Evolutionary conservation across 2,113 vertebrate genomes (phyloP).

Genomic region (Struthidea cinerea): DNA sequence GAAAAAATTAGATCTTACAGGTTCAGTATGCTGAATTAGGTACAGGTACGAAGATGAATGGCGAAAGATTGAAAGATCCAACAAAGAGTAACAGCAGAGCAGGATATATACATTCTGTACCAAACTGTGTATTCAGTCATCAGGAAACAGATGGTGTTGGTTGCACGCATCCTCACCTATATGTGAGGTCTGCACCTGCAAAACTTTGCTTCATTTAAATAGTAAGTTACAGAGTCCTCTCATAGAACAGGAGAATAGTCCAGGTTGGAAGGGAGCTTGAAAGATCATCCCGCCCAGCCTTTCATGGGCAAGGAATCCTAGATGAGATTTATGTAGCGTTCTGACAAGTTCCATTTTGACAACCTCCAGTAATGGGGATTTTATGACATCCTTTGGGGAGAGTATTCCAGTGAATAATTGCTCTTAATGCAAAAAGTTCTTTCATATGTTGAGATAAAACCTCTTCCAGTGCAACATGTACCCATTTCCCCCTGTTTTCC

Average conservation of each 20-base stretch:
- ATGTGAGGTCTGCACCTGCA: background rate
- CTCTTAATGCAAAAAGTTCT: background rate
- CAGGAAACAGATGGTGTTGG: background rate
- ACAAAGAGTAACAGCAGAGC: accelerated
- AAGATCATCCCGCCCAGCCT: background rate
- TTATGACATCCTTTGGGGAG: background rate
- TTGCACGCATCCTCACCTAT: background rate
- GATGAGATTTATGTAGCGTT: background rate
- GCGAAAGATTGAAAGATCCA: background rate
- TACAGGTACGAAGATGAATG: background rate
- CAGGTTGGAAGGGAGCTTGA: background rate
- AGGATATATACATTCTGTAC: background rate
- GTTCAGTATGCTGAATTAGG: no score
- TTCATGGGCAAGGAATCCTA: background rate
- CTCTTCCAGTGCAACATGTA: background rate
- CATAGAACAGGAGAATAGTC: background rate
- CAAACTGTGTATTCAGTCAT: background rate
- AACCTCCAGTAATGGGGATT: background rate
- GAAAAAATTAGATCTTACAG: background rate
- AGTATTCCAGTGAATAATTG: background rate
- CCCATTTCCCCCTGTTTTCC: accelerated
- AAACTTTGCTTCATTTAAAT: background rate
- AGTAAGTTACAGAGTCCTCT: background rate
- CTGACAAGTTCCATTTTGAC: background rate
- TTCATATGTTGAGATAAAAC: background rate